These are phyloP conservation scores for Tetheella fluctuosa DNA, from an alignment of 2,888 invertebrate species.

Conservation along the genomic window DNA sequence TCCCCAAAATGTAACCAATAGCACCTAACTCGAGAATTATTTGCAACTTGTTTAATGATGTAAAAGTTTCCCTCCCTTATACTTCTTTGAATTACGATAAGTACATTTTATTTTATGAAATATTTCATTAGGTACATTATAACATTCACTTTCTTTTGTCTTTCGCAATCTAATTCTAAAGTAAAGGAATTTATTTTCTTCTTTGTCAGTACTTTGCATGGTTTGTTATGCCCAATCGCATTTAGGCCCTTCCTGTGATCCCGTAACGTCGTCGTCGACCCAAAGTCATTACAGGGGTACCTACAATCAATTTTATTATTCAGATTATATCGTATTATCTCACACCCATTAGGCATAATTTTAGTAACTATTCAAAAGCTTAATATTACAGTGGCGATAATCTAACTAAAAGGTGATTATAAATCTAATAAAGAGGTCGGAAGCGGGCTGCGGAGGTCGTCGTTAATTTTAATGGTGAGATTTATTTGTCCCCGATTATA, in stretches of 20 bases:
- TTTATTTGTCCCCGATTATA: constrained; percentile 76
- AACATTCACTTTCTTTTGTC: constrained; percentile 3
- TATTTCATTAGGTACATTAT: neutral
- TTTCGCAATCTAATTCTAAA: constrained; percentile 1
- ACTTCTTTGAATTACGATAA: neutral
- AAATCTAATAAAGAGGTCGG: constrained; percentile 76
- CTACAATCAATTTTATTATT: constrained; percentile 49
- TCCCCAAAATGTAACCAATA: constrained; percentile 62
- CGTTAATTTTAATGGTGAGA: constrained; percentile 76
- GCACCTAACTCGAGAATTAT: constrained; percentile 42
- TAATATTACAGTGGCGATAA: constrained; percentile 57
- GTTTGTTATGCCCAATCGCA: constrained; percentile 6
- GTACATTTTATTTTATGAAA: neutral
- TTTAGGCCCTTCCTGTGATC: constrained; percentile 29
- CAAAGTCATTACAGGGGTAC: constrained; percentile 30
- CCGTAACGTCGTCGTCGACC: constrained; percentile 8
- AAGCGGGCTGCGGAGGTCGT: constrained; percentile 60
- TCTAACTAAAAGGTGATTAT: constrained; percentile 71
- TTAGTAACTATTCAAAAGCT: constrained; percentile 56
- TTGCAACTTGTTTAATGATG: constrained; percentile 6
- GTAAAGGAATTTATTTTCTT: constrained; percentile 4
- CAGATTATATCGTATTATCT: constrained; percentile 52
- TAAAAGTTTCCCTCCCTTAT: neutral
- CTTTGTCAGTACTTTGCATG: constrained; percentile 8
- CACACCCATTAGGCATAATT: constrained; percentile 51